Percentiles rank a stretch among this genome's conserved stretches.
phyloP scores from a whole-genome alignment of 2,888 invertebrate genomes.

The Flabesymbios commensalis region DNA sequence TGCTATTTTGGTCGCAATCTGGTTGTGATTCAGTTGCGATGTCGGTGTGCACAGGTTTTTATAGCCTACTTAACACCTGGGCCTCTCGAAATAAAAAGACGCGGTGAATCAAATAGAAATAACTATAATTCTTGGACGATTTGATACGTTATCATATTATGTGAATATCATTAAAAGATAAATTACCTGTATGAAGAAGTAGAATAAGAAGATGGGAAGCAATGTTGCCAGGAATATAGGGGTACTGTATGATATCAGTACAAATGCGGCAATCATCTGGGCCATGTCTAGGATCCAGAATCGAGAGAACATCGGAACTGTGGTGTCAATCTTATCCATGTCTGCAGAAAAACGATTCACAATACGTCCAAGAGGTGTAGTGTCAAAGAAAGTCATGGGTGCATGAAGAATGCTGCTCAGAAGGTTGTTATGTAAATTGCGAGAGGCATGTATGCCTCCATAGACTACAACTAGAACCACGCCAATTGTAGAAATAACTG shows the following conservation, averaged over 20 bases:
- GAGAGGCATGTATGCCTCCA: conserved; percentile 20
- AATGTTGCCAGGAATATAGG: conserved; percentile 46
- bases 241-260: conserved; percentile 49
- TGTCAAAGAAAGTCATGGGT: conserved; percentile 53
- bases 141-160: too few species aligned
- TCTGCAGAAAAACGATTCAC: conserved; percentile 51
- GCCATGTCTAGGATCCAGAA: conserved; percentile 40
- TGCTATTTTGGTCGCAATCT: too few species aligned
- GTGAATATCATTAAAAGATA: too few species aligned
- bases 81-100: too few species aligned
- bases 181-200: conserved; percentile 52
- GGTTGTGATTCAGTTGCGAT: too few species aligned
- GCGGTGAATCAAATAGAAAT: too few species aligned
- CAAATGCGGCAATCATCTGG: conserved; percentile 39
- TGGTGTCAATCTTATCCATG: conserved; percentile 46
- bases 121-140: too few species aligned
- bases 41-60: too few species aligned
- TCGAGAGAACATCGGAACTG: conserved; percentile 33
- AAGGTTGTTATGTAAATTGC: conserved; percentile 23
- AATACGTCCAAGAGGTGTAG: conserved; percentile 48
- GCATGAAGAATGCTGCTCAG: conserved; percentile 40
- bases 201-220: conserved; percentile 49
- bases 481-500: conserved; percentile 25
- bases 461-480: conserved; percentile 22
- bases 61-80: too few species aligned